Evolutionary conservation across 2,888 invertebrate species (phyloP).

Genomic region (Hydrotaea cyrtoneurina): DNA sequence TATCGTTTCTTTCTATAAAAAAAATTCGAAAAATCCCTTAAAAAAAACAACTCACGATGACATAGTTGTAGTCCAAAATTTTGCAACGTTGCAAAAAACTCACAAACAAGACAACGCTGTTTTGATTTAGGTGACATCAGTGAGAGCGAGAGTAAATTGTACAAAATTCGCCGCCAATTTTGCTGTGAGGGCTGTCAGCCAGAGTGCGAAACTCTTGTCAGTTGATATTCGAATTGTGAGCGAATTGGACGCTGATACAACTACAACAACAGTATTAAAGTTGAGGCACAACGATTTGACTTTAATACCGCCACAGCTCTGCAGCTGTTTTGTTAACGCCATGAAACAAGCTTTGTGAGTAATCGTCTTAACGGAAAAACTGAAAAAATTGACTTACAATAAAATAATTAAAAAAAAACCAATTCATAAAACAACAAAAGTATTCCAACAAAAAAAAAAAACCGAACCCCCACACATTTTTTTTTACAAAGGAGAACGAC

Average conservation of each 20-base stretch:
- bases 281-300: constrained; percentile 51
- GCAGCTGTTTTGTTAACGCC: constrained; percentile 65
- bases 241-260: constrained; percentile 59
- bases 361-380: constrained; percentile 67
- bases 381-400: constrained; percentile 31
- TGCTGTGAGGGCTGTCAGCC: constrained; percentile 35
- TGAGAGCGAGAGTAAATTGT: constrained; percentile 32
- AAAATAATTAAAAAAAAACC: constrained; percentile 39
- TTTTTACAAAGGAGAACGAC: constrained; percentile 15
- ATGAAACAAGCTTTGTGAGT: constrained; percentile 67
- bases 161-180: constrained; percentile 63
- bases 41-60: too few relatives aligned
- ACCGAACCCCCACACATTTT: constrained; percentile 28
- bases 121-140: constrained; percentile 13
- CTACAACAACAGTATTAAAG: constrained; percentile 60
- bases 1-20: too few relatives aligned
- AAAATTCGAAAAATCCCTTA: too few relatives aligned
- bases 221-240: constrained; percentile 69
- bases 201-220: constrained; percentile 61
- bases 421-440: constrained; percentile 12
- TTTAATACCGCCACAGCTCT: constrained; percentile 65
- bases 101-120: constrained; percentile 57
- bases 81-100: constrained; percentile 48
- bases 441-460: constrained; percentile 36
- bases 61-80: constrained; percentile 26